phyloP scores from a whole-genome alignment of 2,797 vertebrate species.

The Darevskia mixta region DNA sequence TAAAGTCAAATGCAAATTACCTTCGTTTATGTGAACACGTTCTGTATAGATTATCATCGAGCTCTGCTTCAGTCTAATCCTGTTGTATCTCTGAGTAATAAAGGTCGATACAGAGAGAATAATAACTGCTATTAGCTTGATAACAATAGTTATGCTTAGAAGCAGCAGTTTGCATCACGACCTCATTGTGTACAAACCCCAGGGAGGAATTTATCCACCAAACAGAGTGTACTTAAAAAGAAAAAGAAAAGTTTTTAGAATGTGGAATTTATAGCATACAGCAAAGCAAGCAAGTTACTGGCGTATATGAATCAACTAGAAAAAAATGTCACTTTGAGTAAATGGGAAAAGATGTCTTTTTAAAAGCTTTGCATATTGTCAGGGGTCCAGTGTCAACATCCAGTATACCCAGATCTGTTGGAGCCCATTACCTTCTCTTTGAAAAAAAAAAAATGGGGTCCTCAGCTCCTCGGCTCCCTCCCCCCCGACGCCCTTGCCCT shows the following conservation, averaged over 20 bases:
- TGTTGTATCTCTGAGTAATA: slow-evolving; percentile 1
- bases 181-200: slow-evolving; percentile 5
- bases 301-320: not conserved
- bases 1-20: not conserved
- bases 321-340: not conserved
- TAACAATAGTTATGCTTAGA: slow-evolving; percentile 7
- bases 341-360: not conserved
- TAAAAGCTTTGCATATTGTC: not conserved
- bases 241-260: not conserved
- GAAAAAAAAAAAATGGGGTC: no score
- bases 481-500: not conserved
- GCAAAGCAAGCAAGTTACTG: not conserved
- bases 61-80: not conserved
- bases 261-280: not conserved
- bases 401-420: not conserved
- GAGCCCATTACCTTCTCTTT: no score
- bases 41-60: not conserved
- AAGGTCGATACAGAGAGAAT: slow-evolving; percentile 13
- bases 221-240: not conserved
- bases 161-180: not conserved
- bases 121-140: slow-evolving; percentile 20
- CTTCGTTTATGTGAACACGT: not conserved
- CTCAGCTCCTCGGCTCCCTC: no score
- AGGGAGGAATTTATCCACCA: slow-evolving; percentile 1
- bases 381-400: not conserved